Conservation (phyloP, 2,888 invertebrate species). For the Pogonocherus hispidulus region DNA sequence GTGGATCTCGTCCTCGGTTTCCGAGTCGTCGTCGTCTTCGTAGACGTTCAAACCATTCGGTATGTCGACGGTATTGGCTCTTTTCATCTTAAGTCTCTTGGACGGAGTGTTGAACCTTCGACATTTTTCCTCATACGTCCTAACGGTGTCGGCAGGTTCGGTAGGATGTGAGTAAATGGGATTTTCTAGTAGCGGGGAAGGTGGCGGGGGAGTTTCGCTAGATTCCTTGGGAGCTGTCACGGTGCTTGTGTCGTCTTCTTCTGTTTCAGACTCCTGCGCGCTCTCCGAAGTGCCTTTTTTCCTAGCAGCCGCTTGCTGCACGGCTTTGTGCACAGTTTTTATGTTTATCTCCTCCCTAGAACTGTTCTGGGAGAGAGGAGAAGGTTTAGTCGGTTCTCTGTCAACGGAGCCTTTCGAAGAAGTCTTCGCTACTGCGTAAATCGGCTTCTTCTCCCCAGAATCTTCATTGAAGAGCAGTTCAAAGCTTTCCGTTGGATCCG, state of each 20-base stretch:
- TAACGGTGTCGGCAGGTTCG: conserved; percentile 30
- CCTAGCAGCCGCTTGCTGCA: conserved; percentile 54
- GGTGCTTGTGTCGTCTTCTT: conserved; percentile 57
- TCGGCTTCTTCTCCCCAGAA: conserved; percentile 37
- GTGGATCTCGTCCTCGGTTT: conserved; percentile 61
- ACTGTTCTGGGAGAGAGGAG: conserved; percentile 44
- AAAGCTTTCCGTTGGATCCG: conserved; percentile 63
- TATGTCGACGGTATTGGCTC: conserved; percentile 91
- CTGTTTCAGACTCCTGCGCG: conserved; percentile 55
- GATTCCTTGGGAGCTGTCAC: conserved; percentile 49
- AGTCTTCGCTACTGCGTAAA: conserved; percentile 32
- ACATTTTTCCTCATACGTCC: conserved; percentile 56
- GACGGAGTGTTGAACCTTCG: conserved; percentile 70
- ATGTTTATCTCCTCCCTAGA: conserved; percentile 53
- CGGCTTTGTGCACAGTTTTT: conserved; percentile 51
- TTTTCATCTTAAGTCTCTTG: conserved; percentile 85
- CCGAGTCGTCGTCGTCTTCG: conserved; percentile 67
- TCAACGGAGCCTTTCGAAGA: conserved; percentile 33
- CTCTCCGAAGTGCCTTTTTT: conserved; percentile 47
- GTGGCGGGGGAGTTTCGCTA: conserved; percentile 30
- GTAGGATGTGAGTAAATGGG: conserved; percentile 59
- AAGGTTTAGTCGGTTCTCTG: conserved; percentile 35
- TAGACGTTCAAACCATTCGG: conserved; percentile 76
- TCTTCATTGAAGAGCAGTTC: conserved; percentile 64
- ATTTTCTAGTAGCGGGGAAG: conserved; percentile 57